These are phyloP conservation scores for Oncorhynchus nerka DNA, from an alignment of 2,113 vertebrate species.

Conservation along the genomic window DNA sequence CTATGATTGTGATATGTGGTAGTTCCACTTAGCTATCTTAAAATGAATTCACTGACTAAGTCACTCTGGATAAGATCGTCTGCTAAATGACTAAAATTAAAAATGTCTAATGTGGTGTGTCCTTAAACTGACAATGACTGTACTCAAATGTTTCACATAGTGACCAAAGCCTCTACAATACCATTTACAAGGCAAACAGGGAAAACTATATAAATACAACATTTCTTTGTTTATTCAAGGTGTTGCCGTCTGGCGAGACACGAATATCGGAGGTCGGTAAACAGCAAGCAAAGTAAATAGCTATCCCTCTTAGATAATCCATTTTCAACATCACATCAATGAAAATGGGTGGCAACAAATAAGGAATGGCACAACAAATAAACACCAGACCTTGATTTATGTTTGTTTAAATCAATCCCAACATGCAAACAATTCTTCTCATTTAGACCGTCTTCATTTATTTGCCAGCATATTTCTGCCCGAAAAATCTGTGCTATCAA, in stretches of 20 bases:
- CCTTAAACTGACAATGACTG: no score
- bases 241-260: background rate
- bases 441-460: constrained; percentile 22
- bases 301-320: background rate
- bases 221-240: background rate
- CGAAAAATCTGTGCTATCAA: constrained; percentile 28
- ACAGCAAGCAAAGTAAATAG: background rate
- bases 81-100: no score
- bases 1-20: no score
- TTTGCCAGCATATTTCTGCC: constrained; percentile 22
- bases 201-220: background rate
- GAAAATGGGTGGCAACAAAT: constrained; percentile 24
- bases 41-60: no score
- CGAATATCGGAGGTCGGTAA: background rate
- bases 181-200: background rate
- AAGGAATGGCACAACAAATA: constrained; percentile 18
- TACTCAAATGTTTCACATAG: background rate
- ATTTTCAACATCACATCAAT: background rate
- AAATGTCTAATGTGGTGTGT: no score
- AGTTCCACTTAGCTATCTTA: no score
- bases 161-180: background rate
- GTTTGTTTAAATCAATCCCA: constrained; percentile 13
- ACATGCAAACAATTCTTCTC: constrained; percentile 27
- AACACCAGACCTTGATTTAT: constrained; percentile 29
- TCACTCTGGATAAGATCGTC: no score